Evolutionary conservation across 2,797 vertebrate species (phyloP).

Genomic region (Rhynchonycteris naso): DNA sequence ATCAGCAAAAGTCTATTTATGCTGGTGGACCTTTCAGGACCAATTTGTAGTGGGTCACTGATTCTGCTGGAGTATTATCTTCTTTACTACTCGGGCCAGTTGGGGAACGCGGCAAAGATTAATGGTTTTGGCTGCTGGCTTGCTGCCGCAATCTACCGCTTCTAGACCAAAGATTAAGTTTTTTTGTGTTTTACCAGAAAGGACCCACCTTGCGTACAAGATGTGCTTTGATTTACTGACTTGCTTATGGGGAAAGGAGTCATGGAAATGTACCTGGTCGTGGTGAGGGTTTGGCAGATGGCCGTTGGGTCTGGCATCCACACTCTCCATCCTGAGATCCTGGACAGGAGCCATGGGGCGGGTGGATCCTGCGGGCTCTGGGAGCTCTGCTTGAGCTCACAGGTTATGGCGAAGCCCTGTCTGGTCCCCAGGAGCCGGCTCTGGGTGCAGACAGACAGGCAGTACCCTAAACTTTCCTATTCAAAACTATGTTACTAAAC

Average conservation of each 20-base stretch:
- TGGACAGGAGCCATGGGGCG: not conserved
- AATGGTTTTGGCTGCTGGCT: conserved; percentile 94
- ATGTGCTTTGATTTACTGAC: conserved; percentile 84
- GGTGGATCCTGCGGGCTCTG: not conserved
- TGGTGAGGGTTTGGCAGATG: conserved; percentile 75
- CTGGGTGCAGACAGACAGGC: not conserved
- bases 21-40: conserved; percentile 99
- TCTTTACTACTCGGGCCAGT: conserved; percentile 95
- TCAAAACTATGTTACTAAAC: not conserved
- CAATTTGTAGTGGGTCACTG: conserved; percentile 99
- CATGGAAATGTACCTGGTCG: conserved; percentile 68
- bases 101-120: conserved; percentile 98
- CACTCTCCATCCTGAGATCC: conserved; percentile 18
- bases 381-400: not conserved
- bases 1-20: conserved; percentile 99
- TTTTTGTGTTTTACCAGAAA: conserved; percentile 88
- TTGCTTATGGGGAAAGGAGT: conserved; percentile 77
- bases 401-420: not conserved
- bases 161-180: conserved; percentile 91
- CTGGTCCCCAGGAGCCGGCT: not conserved
- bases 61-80: conserved; percentile 95
- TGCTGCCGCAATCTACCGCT: conserved; percentile 89
- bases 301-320: conserved; percentile 54
- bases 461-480: not conserved
- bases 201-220: conserved; percentile 84